These are phyloP conservation scores for Megalopta genalis DNA, from an alignment of 1,140 invertebrate genomes.

Conservation along the genomic window DNA sequence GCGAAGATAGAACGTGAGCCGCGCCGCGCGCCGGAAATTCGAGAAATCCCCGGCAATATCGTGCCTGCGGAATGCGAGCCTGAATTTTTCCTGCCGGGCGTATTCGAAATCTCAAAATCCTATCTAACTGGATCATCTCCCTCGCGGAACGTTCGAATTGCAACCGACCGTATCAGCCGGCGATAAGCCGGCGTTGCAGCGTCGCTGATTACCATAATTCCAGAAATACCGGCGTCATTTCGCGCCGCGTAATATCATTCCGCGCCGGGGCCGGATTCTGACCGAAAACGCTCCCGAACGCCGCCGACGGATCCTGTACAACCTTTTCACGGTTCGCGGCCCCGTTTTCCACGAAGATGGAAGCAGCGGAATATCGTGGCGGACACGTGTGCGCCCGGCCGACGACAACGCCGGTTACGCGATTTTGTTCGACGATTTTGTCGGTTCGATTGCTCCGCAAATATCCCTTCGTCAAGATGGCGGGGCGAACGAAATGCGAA, in stretches of 20 bases:
- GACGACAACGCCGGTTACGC: neutral
- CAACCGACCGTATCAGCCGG: conserved; percentile 48
- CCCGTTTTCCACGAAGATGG: neutral
- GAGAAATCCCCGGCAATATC: conserved; percentile 37
- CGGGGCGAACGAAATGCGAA: too few relatives aligned
- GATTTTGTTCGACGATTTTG: neutral
- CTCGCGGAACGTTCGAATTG: conserved; percentile 50
- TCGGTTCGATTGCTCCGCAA: neutral
- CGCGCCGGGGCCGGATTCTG: neutral
- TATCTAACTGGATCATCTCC: conserved; percentile 48
- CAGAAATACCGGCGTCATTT: conserved; percentile 53
- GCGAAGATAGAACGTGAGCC: neutral
- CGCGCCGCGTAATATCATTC: conserved; percentile 39
- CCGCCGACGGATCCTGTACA: neutral
- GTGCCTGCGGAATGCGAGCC: neutral
- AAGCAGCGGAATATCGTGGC: neutral
- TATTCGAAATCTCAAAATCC: conserved; percentile 43
- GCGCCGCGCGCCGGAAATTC: conserved; percentile 16
- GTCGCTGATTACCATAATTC: conserved; percentile 59
- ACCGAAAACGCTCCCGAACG: neutral
- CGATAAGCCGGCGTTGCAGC: conserved; percentile 52
- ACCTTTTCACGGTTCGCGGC: neutral
- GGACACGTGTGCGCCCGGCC: neutral
- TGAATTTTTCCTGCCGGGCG: conserved; percentile 27
- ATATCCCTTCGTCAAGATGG: too few relatives aligned